phyloP scores from a whole-genome alignment of 1,140 invertebrate genomes.

The Berghia stephanieae region DNA sequence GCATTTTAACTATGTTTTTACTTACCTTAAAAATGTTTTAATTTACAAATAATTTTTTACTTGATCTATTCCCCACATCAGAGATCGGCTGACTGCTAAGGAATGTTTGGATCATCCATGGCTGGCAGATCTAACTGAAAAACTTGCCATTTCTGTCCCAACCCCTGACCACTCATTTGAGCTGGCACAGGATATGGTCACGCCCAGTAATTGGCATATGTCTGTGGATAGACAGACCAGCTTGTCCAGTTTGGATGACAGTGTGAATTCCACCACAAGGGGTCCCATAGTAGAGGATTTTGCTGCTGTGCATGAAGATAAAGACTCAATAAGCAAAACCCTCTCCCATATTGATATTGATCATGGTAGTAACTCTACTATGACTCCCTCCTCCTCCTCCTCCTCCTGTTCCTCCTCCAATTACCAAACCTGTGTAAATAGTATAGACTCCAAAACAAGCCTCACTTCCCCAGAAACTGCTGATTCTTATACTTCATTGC shows the following conservation, averaged over 20 bases:
- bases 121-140: slow-evolving; percentile 51
- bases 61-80: slow-evolving; percentile 54
- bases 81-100: slow-evolving; percentile 72
- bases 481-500: too few relatives aligned
- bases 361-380: neutral
- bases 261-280: too few relatives aligned
- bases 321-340: slow-evolving; percentile 26
- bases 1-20: neutral
- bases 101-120: slow-evolving; percentile 75
- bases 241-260: neutral
- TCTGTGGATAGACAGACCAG: slow-evolving; percentile 28
- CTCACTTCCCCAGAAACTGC: too few relatives aligned
- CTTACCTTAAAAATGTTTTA: neutral
- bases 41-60: neutral
- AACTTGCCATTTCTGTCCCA: slow-evolving; percentile 32
- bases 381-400: neutral
- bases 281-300: too few relatives aligned
- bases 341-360: slow-evolving; percentile 29
- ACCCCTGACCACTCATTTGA: slow-evolving; percentile 29
- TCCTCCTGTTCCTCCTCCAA: too few relatives aligned
- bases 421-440: too few relatives aligned
- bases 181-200: slow-evolving; percentile 35
- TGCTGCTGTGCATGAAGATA: too few relatives aligned
- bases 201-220: slow-evolving; percentile 39
- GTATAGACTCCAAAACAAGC: too few relatives aligned